Percentiles rank a stretch among this genome's conserved stretches.
These are phyloP conservation scores for Eurystomus gularis DNA, from an alignment of 2,113 vertebrate genomes.

Conservation along the genomic window DNA sequence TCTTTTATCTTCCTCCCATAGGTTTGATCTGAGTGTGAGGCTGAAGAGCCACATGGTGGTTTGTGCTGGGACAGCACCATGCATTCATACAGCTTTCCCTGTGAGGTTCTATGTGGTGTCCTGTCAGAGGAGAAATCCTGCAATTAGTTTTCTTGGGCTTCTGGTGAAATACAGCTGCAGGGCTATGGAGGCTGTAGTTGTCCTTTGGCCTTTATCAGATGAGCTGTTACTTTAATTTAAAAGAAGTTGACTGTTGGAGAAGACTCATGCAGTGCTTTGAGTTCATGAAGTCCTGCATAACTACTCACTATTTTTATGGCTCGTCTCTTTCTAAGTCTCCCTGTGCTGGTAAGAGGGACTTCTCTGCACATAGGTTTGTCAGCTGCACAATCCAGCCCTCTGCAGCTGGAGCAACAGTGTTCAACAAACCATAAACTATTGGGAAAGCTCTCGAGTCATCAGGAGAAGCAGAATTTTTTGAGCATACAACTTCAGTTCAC, in stretches of 20 bases:
- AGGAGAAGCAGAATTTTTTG: not conserved
- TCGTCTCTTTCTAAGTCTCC: not conserved
- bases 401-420: not conserved
- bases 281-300: not conserved
- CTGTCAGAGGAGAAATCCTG: not conserved
- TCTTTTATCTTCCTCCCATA: not conserved
- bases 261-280: not conserved
- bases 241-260: not conserved
- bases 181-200: not conserved
- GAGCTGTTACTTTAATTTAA: not conserved
- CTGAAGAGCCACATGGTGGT: slow-evolving; percentile 76
- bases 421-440: not conserved
- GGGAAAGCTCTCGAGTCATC: not conserved
- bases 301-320: not conserved
- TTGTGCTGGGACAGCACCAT: slow-evolving; percentile 66
- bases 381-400: not conserved
- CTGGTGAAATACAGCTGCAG: not conserved
- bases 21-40: slow-evolving; percentile 69
- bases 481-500: not conserved
- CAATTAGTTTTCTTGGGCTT: not conserved
- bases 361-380: not conserved
- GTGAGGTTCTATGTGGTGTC: slow-evolving; percentile 37
- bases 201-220: not conserved
- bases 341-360: not conserved
- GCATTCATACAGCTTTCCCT: slow-evolving; percentile 64